Evolutionary conservation across 2,797 vertebrate genomes (phyloP).

Genomic region (Neosilurus hyrtlii): DNA sequence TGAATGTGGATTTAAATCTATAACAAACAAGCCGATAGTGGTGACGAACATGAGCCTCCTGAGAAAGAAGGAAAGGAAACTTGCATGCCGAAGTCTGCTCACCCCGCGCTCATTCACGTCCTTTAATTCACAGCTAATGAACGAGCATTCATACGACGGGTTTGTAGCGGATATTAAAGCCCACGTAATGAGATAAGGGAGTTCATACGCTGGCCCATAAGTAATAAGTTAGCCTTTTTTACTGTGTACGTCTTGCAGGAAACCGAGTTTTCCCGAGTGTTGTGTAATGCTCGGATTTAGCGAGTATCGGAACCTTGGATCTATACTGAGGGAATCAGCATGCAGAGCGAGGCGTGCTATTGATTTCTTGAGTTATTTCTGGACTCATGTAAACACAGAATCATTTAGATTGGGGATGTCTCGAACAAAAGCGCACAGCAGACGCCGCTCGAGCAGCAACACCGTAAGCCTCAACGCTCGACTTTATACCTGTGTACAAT

Average conservation of each 20-base stretch:
- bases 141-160: background rate
- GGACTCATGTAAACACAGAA: conserved; percentile 55
- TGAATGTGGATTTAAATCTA: background rate
- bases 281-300: conserved; percentile 29
- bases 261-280: background rate
- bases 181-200: conserved; percentile 12
- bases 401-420: conserved; percentile 53
- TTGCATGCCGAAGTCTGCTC: background rate
- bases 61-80: background rate
- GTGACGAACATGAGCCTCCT: background rate
- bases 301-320: conserved; percentile 33
- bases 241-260: background rate
- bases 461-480: conserved; percentile 54
- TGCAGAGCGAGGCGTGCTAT: conserved; percentile 53
- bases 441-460: conserved; percentile 53
- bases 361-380: conserved; percentile 51
- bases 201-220: conserved; percentile 9
- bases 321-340: conserved; percentile 49
- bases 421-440: conserved; percentile 49
- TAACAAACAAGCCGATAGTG: background rate
- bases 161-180: background rate
- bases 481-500: conserved; percentile 63
- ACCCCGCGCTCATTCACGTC: background rate
- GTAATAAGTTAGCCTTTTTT: background rate
- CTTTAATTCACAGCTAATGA: background rate